Base-by-base conservation (phyloP, 2,888 invertebrate genomes). In the Athalia circularis region DNA sequence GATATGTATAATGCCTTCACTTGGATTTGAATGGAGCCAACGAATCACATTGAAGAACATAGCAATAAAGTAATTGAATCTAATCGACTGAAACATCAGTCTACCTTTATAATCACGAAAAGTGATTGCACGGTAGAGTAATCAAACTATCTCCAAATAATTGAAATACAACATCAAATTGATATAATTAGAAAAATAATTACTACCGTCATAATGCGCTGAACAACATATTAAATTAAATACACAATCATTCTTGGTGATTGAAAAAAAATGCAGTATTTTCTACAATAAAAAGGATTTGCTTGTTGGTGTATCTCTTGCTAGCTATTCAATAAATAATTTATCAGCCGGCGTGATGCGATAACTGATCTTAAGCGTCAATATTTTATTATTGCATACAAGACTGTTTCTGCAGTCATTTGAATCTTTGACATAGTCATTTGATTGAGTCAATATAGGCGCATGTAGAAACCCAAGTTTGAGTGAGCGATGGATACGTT, bases 1-100 rank as follows among this genome's bases (percentile, higher is more conserved):
- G 45, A 72, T 59, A n/a, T 43, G 9, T 54, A 54, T 54, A 70
- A 70, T 70, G n/a, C 13, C 45, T 54, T 45, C 45, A 70, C 9
- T n/a, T 4, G 13, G 54, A 70, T 43, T 13, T 48, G n/a, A 5
- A 65, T 48, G 7, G 8, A 9, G 50, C 15, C 15, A 13, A 50
- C 13, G 50, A 67, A 15, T 13, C 50, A 67, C 50, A 67, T 7
- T 48, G 4, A 50, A 67, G 52, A 11, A 8, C 48, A 9, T 6
- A 50, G 13, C 48, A 13, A 13, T 48, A 65, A 15, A 50, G 11
- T 13, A 65, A 50, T 15, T 13, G 48, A 65, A 8, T 48, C 13
- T 4, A 3, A 13, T 48, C 5, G 48, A 48, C 7, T 48, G 11
- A 48, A 13, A 50, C 50, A 65, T 65, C 48, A 68, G 67, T 15